Percentiles rank a stretch among this genome's conserved stretches.
Evolutionary conservation across 2,113 vertebrate genomes (phyloP).

Genomic region (Puntigrus tetrazona): DNA sequence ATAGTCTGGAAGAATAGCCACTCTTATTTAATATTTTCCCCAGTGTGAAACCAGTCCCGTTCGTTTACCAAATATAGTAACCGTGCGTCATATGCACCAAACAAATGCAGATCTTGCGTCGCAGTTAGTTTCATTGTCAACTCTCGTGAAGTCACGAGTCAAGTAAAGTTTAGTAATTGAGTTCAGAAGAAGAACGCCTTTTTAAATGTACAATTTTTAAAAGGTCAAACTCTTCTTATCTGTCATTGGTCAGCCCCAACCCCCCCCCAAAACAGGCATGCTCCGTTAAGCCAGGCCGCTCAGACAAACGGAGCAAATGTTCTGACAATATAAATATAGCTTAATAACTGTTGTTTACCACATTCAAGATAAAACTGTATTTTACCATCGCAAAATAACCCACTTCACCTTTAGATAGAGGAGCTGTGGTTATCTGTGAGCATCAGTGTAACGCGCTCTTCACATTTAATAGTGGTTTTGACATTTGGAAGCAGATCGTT

Average conservation of each 20-base stretch:
- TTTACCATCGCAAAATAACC: neutral
- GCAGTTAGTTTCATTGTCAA: too few relatives aligned
- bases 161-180: too few relatives aligned
- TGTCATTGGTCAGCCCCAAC: neutral
- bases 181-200: too few relatives aligned
- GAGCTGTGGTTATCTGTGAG: neutral
- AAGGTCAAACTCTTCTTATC: neutral
- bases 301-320: neutral
- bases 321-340: neutral
- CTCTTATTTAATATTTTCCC: too few relatives aligned
- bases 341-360: neutral
- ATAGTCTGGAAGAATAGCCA: neutral
- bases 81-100: too few relatives aligned
- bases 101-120: too few relatives aligned
- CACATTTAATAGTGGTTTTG: conserved; percentile 36
- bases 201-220: neutral
- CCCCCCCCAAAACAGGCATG: neutral
- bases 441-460: conserved; percentile 17
- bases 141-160: too few relatives aligned
- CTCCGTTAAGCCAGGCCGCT: neutral
- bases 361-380: neutral
- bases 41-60: too few relatives aligned
- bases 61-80: too few relatives aligned
- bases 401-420: neutral
- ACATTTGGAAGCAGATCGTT: conserved; percentile 50